These are phyloP conservation scores for Garra rufa DNA, from an alignment of 2,113 vertebrate species.

Conservation along the genomic window DNA sequence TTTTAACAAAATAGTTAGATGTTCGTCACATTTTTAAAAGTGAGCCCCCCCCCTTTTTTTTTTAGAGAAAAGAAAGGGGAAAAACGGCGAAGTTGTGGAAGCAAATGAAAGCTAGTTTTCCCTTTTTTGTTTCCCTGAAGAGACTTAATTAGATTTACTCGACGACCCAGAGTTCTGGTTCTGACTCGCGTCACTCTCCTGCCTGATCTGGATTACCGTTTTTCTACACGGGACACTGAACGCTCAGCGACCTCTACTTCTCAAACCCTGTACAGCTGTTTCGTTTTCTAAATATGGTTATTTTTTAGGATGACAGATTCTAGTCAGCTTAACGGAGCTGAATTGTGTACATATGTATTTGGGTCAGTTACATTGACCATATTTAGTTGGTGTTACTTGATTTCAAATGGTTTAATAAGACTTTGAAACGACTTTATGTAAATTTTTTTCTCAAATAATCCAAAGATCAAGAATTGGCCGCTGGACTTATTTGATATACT, in stretches of 20 bases:
- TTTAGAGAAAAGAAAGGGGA: slow-evolving; percentile 35
- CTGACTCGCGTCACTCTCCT: slow-evolving; percentile 54
- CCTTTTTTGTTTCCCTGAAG: slow-evolving; percentile 43
- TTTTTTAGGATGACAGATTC: slow-evolving; percentile 80
- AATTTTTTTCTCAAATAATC: slow-evolving; percentile 75
- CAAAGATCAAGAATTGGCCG: slow-evolving; percentile 77
- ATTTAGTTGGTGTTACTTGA: slow-evolving; percentile 84
- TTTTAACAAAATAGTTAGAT: slow-evolving; percentile 59
- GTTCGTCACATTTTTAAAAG: slow-evolving; percentile 60
- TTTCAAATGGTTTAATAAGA: slow-evolving; percentile 83
- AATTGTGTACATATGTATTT: slow-evolving; percentile 88
- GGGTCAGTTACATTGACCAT: slow-evolving; percentile 91
- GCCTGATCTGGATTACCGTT: slow-evolving; percentile 52
- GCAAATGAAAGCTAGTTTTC: too few relatives aligned
- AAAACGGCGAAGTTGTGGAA: slow-evolving; percentile 9
- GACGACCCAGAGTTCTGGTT: slow-evolving; percentile 52
- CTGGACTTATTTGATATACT: slow-evolving; percentile 62
- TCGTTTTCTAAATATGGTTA: slow-evolving; percentile 79
- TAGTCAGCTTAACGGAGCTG: slow-evolving; percentile 80
- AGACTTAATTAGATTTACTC: slow-evolving; percentile 63
- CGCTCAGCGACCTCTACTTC: slow-evolving; percentile 65
- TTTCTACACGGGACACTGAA: slow-evolving; percentile 63
- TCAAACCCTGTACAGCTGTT: slow-evolving; percentile 71
- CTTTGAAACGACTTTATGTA: slow-evolving; percentile 73
- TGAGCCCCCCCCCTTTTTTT: slow-evolving; percentile 11